These are phyloP conservation scores for Himalopsyche tibetana DNA, from an alignment of 2,888 invertebrate species.

Conservation along the genomic window DNA sequence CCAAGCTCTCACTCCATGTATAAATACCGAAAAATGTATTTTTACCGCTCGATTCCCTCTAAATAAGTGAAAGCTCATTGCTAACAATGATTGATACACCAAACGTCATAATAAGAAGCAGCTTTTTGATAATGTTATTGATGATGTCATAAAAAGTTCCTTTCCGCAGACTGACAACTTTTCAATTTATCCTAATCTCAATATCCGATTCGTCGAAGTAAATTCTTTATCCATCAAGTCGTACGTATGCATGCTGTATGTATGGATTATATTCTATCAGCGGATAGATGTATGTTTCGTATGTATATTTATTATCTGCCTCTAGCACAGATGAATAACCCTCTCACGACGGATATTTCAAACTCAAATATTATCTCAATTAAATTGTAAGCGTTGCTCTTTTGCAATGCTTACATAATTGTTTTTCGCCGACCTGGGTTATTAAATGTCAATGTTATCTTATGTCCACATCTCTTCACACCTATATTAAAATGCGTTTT, in stretches of 20 bases:
- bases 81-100: slow-evolving; percentile 9
- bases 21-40: too few relatives aligned
- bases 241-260: background rate
- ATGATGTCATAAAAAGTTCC: slow-evolving; percentile 36
- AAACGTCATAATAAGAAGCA: slow-evolving; percentile 10
- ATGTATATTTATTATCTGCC: slow-evolving; percentile 40
- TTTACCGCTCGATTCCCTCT: too few relatives aligned
- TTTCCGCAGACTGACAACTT: slow-evolving; percentile 22
- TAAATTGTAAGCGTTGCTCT: too few relatives aligned
- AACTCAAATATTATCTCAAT: too few relatives aligned
- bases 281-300: background rate
- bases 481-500: too few relatives aligned
- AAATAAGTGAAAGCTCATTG: slow-evolving; percentile 8
- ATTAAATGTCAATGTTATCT: too few relatives aligned
- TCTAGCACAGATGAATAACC: slow-evolving; percentile 6
- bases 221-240: slow-evolving; percentile 1
- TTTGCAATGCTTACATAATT: too few relatives aligned
- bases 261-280: slow-evolving; percentile 29
- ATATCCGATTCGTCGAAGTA: slow-evolving; percentile 37
- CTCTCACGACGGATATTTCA: background rate
- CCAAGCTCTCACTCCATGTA: too few relatives aligned
- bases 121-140: slow-evolving; percentile 9
- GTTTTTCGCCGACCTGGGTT: too few relatives aligned
- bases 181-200: slow-evolving; percentile 43
- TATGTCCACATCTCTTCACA: too few relatives aligned